Base-by-base conservation (phyloP, 2,113 vertebrate genomes). In the Alexandromys fortis region DNA sequence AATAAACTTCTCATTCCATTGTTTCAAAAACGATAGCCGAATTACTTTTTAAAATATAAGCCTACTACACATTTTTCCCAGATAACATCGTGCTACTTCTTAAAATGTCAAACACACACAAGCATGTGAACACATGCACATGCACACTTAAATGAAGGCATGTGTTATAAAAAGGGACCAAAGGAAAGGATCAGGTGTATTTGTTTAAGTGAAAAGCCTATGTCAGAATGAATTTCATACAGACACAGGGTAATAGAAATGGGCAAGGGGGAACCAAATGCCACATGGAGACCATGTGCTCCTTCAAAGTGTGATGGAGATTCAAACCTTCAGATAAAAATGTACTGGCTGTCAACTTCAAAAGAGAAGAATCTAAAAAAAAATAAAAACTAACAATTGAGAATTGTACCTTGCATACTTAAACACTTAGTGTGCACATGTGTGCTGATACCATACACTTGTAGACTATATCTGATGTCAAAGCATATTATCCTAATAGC, bases 401-500 rank as follows among this genome's bases (percentile, higher is more conserved):
- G 79, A 94, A 49, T 38, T 92, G 79, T 97, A 63, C 49, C 42
- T 96, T 52, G 58, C 94, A 96, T 93, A 78, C 86, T 97, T 95
- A 93, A 89, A 70, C 26, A 55, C 0, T 92, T 55, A 42, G 10
- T 47, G 96, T 89, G 63, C 73, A 96, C 58, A 76, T 97, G 92
- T 97, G 96, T 93, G 81, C 52, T 96, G 11, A 65, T 96, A 90
- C 3, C 19, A 72, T 38, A 24, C 58, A 95, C 93, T 93, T 63
- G n/a, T 9, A 89, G 45, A 38, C 8, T 86, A 12, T 79, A 95
- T 70, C 72, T 95, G 88, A 93, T 96, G 92, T 95, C 96, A 98
- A 98, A 94, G 67, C 72, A 61, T 91, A 76, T 93, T 92, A 97
- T 61, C 76, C 96, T 98, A 97, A 86, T 97, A 90, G 90, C 95